Conservation (phyloP, 2,888 invertebrate genomes). For the Pristionchus arcanus region DNA sequence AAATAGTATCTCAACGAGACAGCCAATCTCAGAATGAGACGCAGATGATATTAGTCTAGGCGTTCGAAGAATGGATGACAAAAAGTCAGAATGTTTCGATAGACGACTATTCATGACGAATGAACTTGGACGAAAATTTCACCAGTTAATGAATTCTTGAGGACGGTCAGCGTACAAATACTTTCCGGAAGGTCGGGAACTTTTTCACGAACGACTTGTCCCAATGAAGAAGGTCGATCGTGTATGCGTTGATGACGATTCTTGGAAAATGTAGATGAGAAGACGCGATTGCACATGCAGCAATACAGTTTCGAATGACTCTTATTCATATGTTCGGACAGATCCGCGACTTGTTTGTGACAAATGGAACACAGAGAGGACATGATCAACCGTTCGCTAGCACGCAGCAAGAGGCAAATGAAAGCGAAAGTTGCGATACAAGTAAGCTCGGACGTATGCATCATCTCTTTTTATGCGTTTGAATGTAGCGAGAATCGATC, state of each 20-base stretch:
- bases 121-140: background rate
- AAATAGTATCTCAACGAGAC: background rate
- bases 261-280: background rate
- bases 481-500: background rate
- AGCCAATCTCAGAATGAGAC: background rate
- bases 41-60: background rate
- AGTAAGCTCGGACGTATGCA: background rate
- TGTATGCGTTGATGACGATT: background rate
- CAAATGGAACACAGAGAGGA: background rate
- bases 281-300: background rate
- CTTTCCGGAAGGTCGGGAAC: no score
- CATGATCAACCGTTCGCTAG: background rate
- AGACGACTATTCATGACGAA: background rate
- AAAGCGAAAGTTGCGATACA: background rate
- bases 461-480: slow-evolving; percentile 11
- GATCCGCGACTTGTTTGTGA: background rate
- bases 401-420: background rate
- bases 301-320: background rate
- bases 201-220: no score
- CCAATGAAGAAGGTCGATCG: no score
- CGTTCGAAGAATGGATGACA: background rate
- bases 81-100: background rate
- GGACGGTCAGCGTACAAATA: background rate
- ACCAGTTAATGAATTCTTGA: background rate
- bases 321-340: no score